phyloP scores from a whole-genome alignment of 2,113 vertebrate species.

The Lathamus discolor region DNA sequence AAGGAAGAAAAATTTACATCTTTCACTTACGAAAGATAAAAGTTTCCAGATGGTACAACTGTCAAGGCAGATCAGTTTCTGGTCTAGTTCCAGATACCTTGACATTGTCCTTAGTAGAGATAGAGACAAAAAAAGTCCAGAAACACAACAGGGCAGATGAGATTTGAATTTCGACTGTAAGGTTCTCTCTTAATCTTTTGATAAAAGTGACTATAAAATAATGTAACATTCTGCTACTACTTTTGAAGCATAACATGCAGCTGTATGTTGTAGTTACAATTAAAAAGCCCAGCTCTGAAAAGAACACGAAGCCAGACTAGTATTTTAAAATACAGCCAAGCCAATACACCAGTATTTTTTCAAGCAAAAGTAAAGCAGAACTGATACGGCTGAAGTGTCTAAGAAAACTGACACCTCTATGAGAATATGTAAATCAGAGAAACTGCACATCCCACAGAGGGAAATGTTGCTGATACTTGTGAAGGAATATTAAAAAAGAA shows the following conservation, averaged over 20 bases:
- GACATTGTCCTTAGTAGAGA: not conserved
- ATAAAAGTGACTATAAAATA: not conserved
- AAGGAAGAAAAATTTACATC: not conserved
- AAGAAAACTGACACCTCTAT: not conserved
- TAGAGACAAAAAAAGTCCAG: not conserved
- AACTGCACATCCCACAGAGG: not conserved
- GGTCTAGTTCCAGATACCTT: slow-evolving; percentile 1
- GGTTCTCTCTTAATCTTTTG: not conserved
- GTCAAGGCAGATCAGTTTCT: slow-evolving; percentile 27
- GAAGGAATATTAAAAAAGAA: not conserved
- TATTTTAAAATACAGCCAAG: not conserved
- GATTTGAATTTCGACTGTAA: not conserved
- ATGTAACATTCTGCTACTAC: not conserved
- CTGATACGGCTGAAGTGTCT: not conserved
- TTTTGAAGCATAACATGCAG: not conserved
- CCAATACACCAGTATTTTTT: not conserved
- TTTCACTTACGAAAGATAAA: not conserved
- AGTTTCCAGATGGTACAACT: slow-evolving; percentile 13
- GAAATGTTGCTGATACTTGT: not conserved
- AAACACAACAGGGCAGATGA: not conserved
- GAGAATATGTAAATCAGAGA: not conserved
- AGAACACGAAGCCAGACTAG: not conserved
- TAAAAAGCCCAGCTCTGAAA: not conserved
- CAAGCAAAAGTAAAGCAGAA: not conserved
- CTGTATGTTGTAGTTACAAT: not conserved